Conservation (phyloP, 2,113 vertebrate genomes). For the Gopherus evgoodei region DNA sequence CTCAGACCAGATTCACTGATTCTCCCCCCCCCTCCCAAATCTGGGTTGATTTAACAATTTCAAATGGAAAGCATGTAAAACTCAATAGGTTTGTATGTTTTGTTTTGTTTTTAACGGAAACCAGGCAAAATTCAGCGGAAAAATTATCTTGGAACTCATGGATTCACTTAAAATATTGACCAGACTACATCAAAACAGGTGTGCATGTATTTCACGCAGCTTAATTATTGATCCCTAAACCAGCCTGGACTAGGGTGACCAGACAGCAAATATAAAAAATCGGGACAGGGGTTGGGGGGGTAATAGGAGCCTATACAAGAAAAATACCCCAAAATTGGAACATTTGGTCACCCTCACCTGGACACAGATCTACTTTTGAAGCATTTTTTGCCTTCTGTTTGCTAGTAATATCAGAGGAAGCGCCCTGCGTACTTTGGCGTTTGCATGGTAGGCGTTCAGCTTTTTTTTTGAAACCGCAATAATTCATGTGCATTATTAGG, state of each 20-base stretch:
- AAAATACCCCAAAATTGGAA: too few species aligned
- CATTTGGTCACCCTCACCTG: not conserved
- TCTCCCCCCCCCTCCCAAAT: not conserved
- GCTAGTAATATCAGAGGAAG: not conserved
- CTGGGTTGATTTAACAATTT: not conserved
- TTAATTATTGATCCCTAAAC: not conserved
- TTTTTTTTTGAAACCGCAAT: not conserved
- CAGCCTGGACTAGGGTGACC: not conserved
- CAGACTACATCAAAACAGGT: not conserved
- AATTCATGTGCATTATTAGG: not conserved
- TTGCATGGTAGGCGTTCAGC: not conserved
- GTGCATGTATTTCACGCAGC: not conserved
- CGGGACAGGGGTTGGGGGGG: too few species aligned
- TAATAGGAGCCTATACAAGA: too few species aligned
- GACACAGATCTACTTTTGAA: not conserved
- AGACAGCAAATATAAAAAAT: too few species aligned
- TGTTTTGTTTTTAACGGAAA: not conserved
- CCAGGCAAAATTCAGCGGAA: not conserved
- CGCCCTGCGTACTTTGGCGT: not conserved
- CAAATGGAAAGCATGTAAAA: not conserved
- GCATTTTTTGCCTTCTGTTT: not conserved
- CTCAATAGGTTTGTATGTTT: not conserved
- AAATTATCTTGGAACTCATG: not conserved
- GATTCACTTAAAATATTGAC: not conserved
- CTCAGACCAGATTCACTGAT: fast-evolving